A percentile compares a stretch with the other conserved stretches of the same genome.
Evolutionary conservation across 2,797 vertebrate species (phyloP).

Genomic region (Pogonophryne albipinna): DNA sequence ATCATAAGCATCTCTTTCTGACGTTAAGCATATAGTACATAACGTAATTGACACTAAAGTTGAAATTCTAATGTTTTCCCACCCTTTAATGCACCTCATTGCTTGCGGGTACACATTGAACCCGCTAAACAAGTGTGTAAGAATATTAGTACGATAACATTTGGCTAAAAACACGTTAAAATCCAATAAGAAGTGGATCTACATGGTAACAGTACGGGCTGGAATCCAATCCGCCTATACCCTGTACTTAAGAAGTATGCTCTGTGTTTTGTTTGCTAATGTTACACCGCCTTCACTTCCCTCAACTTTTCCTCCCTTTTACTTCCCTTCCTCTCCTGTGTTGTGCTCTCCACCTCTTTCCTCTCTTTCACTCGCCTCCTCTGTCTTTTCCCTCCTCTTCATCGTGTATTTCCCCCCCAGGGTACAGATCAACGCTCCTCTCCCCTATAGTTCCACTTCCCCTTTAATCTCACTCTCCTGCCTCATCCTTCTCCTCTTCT

Average conservation of each 20-base stretch:
- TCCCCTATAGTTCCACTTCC: constrained; percentile 28
- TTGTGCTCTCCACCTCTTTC: constrained; percentile 16
- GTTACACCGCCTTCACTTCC: neutral
- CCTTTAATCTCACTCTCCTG: constrained; percentile 53
- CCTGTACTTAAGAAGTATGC: too few species aligned
- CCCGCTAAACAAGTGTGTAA: neutral
- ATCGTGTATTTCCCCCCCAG: constrained; percentile 36
- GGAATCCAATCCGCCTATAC: too few species aligned
- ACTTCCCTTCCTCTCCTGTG: neutral
- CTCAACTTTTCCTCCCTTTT: constrained; percentile 1
- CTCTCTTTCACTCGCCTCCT: neutral
- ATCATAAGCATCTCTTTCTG: too few species aligned
- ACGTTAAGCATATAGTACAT: too few species aligned
- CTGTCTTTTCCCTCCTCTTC: constrained; percentile 26
- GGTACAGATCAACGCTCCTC: constrained; percentile 43
- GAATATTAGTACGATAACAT: neutral
- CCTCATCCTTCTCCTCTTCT: constrained; percentile 26
- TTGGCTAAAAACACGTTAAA: neutral
- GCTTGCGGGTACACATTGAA: too few species aligned
- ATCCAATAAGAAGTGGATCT: too few species aligned
- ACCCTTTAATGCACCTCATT: too few species aligned
- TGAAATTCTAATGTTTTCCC: too few species aligned
- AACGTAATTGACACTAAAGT: too few species aligned
- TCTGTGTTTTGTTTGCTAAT: too few species aligned
- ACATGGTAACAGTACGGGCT: too few species aligned